phyloP scores from a whole-genome alignment of 64 coral and sea anemone species.

The Montipora efflorescens region DNA sequence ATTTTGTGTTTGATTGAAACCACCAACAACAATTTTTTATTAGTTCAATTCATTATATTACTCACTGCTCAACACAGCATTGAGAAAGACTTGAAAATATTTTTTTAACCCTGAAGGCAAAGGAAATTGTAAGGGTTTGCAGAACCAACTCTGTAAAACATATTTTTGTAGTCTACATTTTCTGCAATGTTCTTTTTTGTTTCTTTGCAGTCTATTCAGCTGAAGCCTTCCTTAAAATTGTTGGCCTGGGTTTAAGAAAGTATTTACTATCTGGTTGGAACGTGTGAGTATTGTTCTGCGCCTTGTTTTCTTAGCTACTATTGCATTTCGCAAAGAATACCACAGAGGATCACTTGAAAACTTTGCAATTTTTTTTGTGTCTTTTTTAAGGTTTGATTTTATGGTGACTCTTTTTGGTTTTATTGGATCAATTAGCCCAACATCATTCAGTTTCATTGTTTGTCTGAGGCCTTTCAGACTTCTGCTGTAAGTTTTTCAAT shows the following conservation, averaged over 20 bases:
- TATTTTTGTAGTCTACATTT: neutral
- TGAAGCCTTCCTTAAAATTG: slow-evolving; percentile 87
- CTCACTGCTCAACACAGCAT: too few relatives aligned
- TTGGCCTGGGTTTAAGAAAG: slow-evolving; percentile 78
- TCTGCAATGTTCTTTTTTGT: neutral
- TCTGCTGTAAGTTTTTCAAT: slow-evolving; percentile 77
- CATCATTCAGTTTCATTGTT: slow-evolving; percentile 79
- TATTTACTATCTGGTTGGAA: slow-evolving; percentile 96
- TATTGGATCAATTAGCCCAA: slow-evolving; percentile 75
- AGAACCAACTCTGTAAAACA: too few relatives aligned
- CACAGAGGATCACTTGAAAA: neutral
- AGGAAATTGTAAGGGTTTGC: too few relatives aligned
- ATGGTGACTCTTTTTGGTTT: slow-evolving; percentile 84
- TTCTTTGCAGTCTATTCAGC: slow-evolving; percentile 74
- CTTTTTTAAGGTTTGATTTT: slow-evolving; percentile 87
- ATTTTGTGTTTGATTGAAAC: too few relatives aligned
- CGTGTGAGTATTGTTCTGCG: slow-evolving; percentile 58
- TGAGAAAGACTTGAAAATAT: too few relatives aligned
- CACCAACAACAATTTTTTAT: too few relatives aligned
- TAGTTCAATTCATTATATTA: too few relatives aligned
- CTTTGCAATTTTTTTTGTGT: neutral
- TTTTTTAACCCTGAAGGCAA: too few relatives aligned
- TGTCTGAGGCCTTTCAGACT: slow-evolving; percentile 87
- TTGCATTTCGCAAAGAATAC: neutral
- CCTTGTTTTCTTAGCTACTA: neutral